Evolutionary conservation across 2,888 invertebrate genomes (phyloP).

Genomic region (Campoletis raptor): DNA sequence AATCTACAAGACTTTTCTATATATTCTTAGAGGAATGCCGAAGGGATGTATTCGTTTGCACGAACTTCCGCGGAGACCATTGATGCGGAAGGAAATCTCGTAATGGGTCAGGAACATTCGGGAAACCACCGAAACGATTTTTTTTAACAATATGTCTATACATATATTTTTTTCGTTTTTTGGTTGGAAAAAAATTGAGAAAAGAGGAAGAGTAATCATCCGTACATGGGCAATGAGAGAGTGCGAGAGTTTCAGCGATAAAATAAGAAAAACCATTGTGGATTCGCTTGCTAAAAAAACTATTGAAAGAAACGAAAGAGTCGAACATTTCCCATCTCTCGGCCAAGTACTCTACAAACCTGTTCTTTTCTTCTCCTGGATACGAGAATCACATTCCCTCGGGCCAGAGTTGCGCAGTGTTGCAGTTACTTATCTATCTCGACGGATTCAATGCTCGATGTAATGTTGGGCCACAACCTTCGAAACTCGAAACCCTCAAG

Average conservation of each 20-base stretch:
- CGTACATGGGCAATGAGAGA: conserved; percentile 6
- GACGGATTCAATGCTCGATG: conserved; percentile 12
- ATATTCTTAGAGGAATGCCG: background rate
- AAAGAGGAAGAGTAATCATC: conserved; percentile 18
- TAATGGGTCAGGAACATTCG: conserved; percentile 36
- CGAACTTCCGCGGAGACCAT: conserved; percentile 33
- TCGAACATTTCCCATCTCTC: conserved; percentile 38
- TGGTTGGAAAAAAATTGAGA: background rate
- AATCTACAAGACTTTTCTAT: background rate
- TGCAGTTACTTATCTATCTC: conserved; percentile 33
- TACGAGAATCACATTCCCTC: conserved; percentile 39
- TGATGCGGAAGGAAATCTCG: conserved; percentile 4
- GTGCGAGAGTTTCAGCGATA: conserved; percentile 1
- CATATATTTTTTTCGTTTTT: background rate
- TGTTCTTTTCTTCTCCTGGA: conserved; percentile 33
- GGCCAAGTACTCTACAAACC: conserved; percentile 7
- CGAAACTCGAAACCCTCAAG: conserved; percentile 20
- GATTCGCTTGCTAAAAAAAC: background rate
- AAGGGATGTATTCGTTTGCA: conserved; percentile 24
- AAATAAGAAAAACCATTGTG: background rate
- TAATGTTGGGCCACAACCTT: conserved; percentile 21
- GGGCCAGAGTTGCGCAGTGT: conserved; percentile 22
- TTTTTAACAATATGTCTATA: background rate
- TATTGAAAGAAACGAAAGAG: conserved; percentile 30
- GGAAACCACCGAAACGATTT: background rate